Percentiles rank a stretch among this genome's conserved stretches.
phyloP scores from a whole-genome alignment of 2,797 vertebrate genomes.

The Squalus acanthias region DNA sequence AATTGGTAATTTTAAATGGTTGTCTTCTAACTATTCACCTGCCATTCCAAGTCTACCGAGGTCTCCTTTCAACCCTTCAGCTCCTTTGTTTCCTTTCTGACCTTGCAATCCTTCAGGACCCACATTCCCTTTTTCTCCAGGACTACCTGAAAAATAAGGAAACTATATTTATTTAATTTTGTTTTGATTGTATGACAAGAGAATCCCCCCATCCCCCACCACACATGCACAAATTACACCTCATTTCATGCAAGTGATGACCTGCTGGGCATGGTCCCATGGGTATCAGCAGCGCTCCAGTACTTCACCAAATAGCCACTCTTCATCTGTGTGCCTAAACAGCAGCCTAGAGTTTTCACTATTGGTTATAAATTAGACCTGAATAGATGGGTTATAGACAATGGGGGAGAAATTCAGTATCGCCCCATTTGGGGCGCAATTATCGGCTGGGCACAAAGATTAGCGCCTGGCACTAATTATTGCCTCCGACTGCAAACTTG shows the following conservation, averaged over 20 bases:
- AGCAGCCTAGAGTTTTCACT: neutral
- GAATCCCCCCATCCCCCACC: neutral
- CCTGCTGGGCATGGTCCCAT: neutral
- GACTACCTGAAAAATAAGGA: constrained; percentile 45
- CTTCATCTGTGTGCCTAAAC: neutral
- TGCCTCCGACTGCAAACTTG: too few species aligned
- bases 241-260: neutral
- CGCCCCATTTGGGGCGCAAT: too few species aligned
- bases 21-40: neutral
- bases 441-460: too few species aligned
- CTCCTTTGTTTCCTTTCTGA: neutral
- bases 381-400: neutral
- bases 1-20: neutral
- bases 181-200: neutral
- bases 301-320: neutral
- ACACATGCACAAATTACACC: neutral
- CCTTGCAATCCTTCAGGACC: neutral
- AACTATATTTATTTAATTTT: neutral
- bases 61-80: neutral
- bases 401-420: too few species aligned
- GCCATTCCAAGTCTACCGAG: constrained; percentile 32
- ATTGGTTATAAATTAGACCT: neutral
- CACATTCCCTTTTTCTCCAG: constrained; percentile 38
- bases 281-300: neutral
- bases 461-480: too few species aligned